Evolutionary conservation across 2,888 invertebrate species (phyloP).

Genomic region (Drosophila incognita): DNA sequence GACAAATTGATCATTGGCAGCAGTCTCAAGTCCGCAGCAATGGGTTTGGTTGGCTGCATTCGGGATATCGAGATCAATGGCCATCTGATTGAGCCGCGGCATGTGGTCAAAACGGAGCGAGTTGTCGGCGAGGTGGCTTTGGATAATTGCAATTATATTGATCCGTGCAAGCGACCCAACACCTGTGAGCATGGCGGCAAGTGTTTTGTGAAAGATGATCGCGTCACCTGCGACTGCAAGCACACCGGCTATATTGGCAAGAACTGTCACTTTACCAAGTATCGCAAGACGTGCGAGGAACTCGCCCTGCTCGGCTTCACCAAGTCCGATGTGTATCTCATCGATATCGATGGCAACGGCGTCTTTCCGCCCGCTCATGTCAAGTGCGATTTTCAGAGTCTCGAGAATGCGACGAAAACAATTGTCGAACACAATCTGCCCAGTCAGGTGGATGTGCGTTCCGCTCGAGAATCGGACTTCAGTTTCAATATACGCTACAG

Average conservation of each 20-base stretch:
- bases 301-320: slow-evolving; percentile 94
- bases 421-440: slow-evolving; percentile 96
- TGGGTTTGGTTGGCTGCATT: slow-evolving; percentile 96
- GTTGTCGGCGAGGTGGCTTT: slow-evolving; percentile 95
- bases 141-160: slow-evolving; percentile 95
- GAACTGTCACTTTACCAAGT: slow-evolving; percentile 97
- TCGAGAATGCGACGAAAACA: slow-evolving; percentile 93
- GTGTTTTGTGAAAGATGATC: slow-evolving; percentile 95
- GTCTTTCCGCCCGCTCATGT: slow-evolving; percentile 96
- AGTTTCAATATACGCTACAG: slow-evolving; percentile 94
- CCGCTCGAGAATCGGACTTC: slow-evolving; percentile 91
- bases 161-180: slow-evolving; percentile 94
- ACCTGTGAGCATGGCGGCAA: slow-evolving; percentile 97
- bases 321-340: slow-evolving; percentile 95
- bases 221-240: slow-evolving; percentile 95
- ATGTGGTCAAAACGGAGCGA: slow-evolving; percentile 92
- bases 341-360: slow-evolving; percentile 97
- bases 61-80: slow-evolving; percentile 94
- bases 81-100: slow-evolving; percentile 91
- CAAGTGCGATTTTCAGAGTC: slow-evolving; percentile 95
- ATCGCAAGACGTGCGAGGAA: slow-evolving; percentile 96
- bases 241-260: slow-evolving; percentile 96
- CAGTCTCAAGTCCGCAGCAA: slow-evolving; percentile 89
- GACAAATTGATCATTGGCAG: slow-evolving; percentile 92
- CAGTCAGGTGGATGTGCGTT: slow-evolving; percentile 94